phyloP scores from a whole-genome alignment of 2,888 invertebrate genomes.

The Operophtera brumata region DNA sequence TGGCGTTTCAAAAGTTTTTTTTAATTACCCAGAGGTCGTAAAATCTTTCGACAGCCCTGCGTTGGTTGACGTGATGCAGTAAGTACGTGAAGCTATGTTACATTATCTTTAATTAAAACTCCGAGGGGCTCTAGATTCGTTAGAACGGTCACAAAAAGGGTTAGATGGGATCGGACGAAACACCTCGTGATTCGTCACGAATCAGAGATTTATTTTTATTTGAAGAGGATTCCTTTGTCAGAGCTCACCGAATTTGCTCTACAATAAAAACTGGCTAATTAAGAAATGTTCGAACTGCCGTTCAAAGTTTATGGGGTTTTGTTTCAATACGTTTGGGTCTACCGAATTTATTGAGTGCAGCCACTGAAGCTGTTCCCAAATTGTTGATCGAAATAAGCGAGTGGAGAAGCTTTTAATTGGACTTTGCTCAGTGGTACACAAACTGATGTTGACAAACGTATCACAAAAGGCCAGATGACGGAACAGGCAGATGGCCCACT shows the following conservation, averaged over 20 bases:
- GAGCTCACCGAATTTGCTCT: constrained; percentile 78
- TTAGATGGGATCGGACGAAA: constrained; percentile 69
- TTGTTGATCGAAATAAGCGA: neutral
- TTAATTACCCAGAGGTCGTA: constrained; percentile 4
- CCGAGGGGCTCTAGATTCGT: constrained; percentile 74
- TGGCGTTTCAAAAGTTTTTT: neutral
- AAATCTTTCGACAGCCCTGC: constrained; percentile 49
- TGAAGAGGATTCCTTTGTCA: constrained; percentile 71
- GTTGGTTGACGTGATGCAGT: constrained; percentile 34
- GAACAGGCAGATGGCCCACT: too few relatives aligned
- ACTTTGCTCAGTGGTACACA: neutral
- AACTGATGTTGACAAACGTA: neutral
- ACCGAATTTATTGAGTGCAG: constrained; percentile 44
- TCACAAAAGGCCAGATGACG: neutral
- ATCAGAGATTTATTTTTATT: constrained; percentile 75
- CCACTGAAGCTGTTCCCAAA: constrained; percentile 16
- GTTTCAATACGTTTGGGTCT: constrained; percentile 52
- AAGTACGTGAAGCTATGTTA: constrained; percentile 73
- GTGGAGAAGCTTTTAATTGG: neutral
- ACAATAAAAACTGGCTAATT: constrained; percentile 76
- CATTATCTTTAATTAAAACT: constrained; percentile 78
- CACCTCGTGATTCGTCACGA: constrained; percentile 79
- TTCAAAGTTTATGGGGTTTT: constrained; percentile 62
- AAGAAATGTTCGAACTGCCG: constrained; percentile 74
- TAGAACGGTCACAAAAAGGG: constrained; percentile 74